These are phyloP conservation scores for Strigamia transsilvanica DNA, from an alignment of 2,888 invertebrate genomes.

Conservation along the genomic window DNA sequence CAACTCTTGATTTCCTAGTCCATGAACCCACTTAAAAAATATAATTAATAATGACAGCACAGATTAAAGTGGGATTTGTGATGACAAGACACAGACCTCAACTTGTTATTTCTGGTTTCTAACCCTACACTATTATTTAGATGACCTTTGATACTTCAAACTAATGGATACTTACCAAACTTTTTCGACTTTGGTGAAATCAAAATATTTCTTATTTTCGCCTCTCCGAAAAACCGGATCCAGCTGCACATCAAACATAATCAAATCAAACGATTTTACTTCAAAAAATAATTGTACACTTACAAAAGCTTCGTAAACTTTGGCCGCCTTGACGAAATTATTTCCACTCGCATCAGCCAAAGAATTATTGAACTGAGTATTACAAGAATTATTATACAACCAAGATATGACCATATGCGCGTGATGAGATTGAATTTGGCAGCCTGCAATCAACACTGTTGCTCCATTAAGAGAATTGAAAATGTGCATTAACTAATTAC, in stretches of 20 bases:
- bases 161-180: neutral
- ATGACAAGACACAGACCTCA: constrained; percentile 2
- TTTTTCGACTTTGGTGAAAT: constrained; percentile 48
- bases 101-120: neutral
- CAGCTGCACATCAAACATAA: constrained; percentile 5
- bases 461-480: constrained; percentile 37
- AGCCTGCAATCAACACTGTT: constrained; percentile 43
- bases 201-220: constrained; percentile 12
- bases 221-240: constrained; percentile 23
- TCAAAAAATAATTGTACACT: neutral
- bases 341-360: neutral
- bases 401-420: constrained; percentile 29
- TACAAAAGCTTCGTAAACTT: constrained; percentile 45
- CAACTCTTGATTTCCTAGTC: neutral
- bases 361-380: constrained; percentile 5
- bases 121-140: neutral
- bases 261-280: neutral
- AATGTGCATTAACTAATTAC: constrained; percentile 41
- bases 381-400: constrained; percentile 36
- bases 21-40: constrained; percentile 18
- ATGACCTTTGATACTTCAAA: neutral
- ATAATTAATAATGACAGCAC: constrained; percentile 13
- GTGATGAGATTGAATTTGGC: constrained; percentile 22
- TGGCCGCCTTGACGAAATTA: constrained; percentile 23
- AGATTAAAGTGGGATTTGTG: constrained; percentile 21